Percentiles rank a stretch among this genome's conserved stretches.
phyloP scores from a whole-genome alignment of 2,113 vertebrate genomes.

The Podiceps cristatus region DNA sequence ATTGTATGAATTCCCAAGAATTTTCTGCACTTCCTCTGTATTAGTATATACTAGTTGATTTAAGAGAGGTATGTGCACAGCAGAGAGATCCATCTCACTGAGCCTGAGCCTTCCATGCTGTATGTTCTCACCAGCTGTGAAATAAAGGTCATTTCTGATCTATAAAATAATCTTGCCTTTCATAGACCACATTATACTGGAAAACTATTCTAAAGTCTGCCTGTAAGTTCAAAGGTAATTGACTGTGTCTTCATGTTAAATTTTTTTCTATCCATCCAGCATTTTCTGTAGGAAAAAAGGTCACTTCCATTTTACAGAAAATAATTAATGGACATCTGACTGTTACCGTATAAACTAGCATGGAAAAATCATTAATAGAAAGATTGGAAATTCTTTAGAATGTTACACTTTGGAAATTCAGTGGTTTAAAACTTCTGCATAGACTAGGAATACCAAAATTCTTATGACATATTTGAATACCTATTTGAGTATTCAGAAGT shows the following conservation, averaged over 20 bases:
- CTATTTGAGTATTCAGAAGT: neutral
- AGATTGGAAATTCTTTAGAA: neutral
- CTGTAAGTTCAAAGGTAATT: slow-evolving; percentile 14
- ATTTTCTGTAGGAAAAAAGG: neutral
- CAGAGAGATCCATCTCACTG: neutral
- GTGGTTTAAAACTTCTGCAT: neutral
- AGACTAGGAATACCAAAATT: neutral
- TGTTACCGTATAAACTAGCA: neutral
- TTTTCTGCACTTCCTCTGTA: neutral
- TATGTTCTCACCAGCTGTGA: slow-evolving; percentile 2
- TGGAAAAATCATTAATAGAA: neutral
- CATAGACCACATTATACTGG: neutral
- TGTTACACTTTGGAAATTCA: neutral
- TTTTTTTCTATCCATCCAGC: neutral
- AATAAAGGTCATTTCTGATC: slow-evolving; percentile 7
- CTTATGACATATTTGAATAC: neutral
- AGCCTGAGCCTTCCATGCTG: neutral
- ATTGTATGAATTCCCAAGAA: neutral
- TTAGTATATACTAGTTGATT: neutral
- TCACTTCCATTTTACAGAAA: neutral
- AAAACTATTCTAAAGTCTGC: slow-evolving; percentile 10
- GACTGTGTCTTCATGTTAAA: neutral
- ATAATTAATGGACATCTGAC: neutral
- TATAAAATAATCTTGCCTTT: slow-evolving; percentile 16
- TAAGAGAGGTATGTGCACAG: neutral